These are phyloP conservation scores for Branchellion lobata DNA, from an alignment of 2,888 invertebrate species.

Conservation along the genomic window DNA sequence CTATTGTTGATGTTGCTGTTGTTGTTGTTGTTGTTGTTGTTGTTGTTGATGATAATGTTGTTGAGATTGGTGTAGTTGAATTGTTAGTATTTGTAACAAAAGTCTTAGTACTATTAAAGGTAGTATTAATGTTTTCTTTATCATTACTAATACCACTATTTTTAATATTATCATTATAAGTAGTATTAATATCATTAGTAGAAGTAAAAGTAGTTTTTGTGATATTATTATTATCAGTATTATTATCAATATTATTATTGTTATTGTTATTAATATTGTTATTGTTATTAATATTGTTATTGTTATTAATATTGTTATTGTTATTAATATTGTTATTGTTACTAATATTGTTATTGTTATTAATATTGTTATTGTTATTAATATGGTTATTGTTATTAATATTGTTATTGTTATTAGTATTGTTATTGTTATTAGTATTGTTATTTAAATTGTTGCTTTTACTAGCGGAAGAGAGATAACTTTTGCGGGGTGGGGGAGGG, in stretches of 20 bases:
- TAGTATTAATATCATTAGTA: no score
- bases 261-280: slow-evolving; percentile 3
- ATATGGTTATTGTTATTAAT: not conserved
- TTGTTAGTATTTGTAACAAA: no score
- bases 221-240: not conserved
- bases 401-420: slow-evolving; percentile 7
- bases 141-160: no score
- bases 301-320: not conserved
- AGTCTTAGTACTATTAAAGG: no score
- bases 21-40: slow-evolving; percentile 1
- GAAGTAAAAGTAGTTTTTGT: no score
- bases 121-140: no score
- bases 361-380: not conserved
- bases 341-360: no score
- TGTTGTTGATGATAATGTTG: not conserved
- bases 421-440: not conserved
- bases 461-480: not conserved
- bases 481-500: slow-evolving; percentile 40
- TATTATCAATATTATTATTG: slow-evolving; percentile 5
- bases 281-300: not conserved
- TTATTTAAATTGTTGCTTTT: not conserved
- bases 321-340: no score
- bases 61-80: not conserved
- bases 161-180: no score
- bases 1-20: not conserved